A percentile compares a stretch with the other conserved stretches of the same genome.
Evolutionary conservation across 2,888 invertebrate species (phyloP).

Genomic region (Drosophila birchii): DNA sequence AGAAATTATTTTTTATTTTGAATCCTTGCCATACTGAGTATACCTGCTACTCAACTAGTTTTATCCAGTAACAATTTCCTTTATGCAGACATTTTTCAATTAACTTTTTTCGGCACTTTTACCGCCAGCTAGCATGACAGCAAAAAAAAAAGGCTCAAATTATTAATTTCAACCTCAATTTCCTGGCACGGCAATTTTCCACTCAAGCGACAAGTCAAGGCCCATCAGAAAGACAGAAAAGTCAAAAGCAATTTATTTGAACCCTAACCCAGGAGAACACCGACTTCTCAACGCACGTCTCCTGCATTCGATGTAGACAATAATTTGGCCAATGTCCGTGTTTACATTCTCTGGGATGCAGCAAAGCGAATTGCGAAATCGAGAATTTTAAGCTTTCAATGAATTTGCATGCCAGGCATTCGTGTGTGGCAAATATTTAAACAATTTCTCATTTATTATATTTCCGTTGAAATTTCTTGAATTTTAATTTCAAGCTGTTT

Average conservation of each 20-base stretch:
- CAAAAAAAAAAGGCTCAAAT: slow-evolving; percentile 18
- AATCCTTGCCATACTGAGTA: background rate
- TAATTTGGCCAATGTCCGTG: slow-evolving; percentile 28
- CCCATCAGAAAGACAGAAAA: slow-evolving; percentile 20
- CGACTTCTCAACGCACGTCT: slow-evolving; percentile 30
- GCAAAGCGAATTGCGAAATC: slow-evolving; percentile 43
- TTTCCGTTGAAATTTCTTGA: slow-evolving; percentile 31
- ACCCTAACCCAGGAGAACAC: slow-evolving; percentile 57
- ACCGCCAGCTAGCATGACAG: background rate
- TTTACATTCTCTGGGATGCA: slow-evolving; percentile 25
- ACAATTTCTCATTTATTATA: slow-evolving; percentile 42
- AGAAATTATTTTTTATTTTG: too few species aligned
- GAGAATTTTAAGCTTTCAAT: slow-evolving; percentile 35
- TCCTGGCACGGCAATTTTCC: slow-evolving; percentile 60
- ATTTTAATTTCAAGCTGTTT: slow-evolving; percentile 22
- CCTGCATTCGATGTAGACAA: slow-evolving; percentile 36
- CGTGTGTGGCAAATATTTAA: slow-evolving; percentile 50
- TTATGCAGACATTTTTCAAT: slow-evolving; percentile 18
- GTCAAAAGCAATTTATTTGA: slow-evolving; percentile 70
- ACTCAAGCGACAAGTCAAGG: slow-evolving; percentile 70
- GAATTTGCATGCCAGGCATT: slow-evolving; percentile 49
- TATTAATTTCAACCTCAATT: slow-evolving; percentile 40
- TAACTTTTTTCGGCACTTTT: slow-evolving; percentile 32
- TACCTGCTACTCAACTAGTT: background rate
- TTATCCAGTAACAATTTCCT: slow-evolving; percentile 9